Evolutionary conservation across 2,797 vertebrate species (phyloP), one percentile per base, ranked within the genome.

Genomic region (Dicrostonyx torquatus): DNA sequence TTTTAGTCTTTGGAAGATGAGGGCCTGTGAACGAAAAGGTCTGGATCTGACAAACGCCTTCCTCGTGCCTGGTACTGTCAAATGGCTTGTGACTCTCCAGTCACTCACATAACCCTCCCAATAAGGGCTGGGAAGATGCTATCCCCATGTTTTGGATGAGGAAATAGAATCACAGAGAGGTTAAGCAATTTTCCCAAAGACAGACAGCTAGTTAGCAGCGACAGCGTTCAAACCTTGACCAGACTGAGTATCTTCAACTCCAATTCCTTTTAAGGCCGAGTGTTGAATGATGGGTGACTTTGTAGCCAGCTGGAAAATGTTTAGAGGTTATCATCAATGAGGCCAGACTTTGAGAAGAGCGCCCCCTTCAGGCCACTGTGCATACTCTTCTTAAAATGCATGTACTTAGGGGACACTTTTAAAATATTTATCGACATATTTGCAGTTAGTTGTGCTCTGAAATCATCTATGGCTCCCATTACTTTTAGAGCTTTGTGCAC

Each of bases 101-200:
- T 34, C 55, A 55, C 50, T 89, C 53, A 15, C 2, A 11, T 1
- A 79, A 73, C 12, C 31, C 11, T 91, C 73, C 72, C 3, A 53
- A 14, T 48, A 0, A 5, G 93, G 87, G 43, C 64, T n/a, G 79
- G 64, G 53, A 45, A 12, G 14, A 53, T 4, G 29, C 8, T 86
- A 70, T 85, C 5, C 3, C 29, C 6, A 11, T 87, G 12, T 90
- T 90, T 40, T 91, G 40, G 31, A 62, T 24, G 50, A 93, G 37
- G 78, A 93, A 68, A 82, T 5, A 34, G 73, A 91, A 85, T 86
- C 80, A 82, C 60, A 92, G 87, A 87, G 50, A 91, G 11, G 73
- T 72, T 78, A 79, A 90, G 48, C 29, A 91, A 83, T 73, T 70
- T 85, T 12, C n/a, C 64, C 45, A 72, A 83, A 93, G 50, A 66